Evolutionary conservation across 2,797 vertebrate genomes (phyloP).

Genomic region (Crenichthys baileyi): DNA sequence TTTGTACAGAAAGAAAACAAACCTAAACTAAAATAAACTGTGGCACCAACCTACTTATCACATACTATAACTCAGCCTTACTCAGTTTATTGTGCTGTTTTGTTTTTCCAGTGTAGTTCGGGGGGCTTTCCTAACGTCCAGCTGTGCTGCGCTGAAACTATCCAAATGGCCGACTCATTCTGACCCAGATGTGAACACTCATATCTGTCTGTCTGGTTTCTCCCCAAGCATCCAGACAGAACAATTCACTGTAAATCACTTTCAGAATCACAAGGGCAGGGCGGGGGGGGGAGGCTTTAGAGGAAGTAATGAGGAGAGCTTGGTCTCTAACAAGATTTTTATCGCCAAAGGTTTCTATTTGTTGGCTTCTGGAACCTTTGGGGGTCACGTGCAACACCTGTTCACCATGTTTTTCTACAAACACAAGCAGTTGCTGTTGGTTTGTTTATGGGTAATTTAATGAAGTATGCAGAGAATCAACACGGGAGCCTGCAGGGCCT

Average conservation of each 20-base stretch:
- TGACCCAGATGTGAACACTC: constrained; percentile 57
- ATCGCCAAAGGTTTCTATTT: background rate
- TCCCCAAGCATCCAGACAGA: constrained; percentile 42
- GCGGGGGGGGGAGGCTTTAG: background rate
- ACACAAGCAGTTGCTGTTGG: background rate
- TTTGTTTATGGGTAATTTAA: constrained; percentile 11
- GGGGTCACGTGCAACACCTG: background rate
- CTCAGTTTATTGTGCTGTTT: constrained; percentile 29
- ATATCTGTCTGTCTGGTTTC: constrained; percentile 48
- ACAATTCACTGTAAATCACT: constrained; percentile 47
- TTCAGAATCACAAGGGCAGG: constrained; percentile 21
- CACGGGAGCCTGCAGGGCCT: constrained; percentile 11
- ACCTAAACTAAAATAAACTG: background rate
- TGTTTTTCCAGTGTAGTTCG: constrained; percentile 17
- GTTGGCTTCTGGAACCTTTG: background rate
- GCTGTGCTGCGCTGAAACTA: constrained; percentile 73
- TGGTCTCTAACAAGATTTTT: constrained; percentile 8
- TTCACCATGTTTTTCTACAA: background rate
- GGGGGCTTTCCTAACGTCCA: constrained; percentile 60
- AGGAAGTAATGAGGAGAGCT: constrained; percentile 5
- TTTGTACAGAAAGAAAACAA: background rate
- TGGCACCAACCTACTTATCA: background rate
- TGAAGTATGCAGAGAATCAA: constrained; percentile 20
- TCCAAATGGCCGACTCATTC: constrained; percentile 52
- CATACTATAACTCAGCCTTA: constrained; percentile 3